Percentiles rank a stretch among this genome's conserved stretches.
Conservation (phyloP, 2,797 vertebrate genomes). For the Liparis tanakae region DNA sequence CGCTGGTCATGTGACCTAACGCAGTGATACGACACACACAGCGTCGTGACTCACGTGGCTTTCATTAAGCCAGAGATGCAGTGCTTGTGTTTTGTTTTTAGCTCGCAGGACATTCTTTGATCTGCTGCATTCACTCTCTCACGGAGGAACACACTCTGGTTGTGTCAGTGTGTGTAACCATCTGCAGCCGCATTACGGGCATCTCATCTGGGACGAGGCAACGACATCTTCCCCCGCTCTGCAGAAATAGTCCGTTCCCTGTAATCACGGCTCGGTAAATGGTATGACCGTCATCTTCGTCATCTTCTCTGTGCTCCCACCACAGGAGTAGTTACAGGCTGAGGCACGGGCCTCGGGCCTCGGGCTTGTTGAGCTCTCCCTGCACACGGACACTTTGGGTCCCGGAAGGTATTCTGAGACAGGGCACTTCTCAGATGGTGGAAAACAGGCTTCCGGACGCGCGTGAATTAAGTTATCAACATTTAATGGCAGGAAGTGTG, state of each 20-base stretch:
- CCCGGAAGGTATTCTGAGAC: no score
- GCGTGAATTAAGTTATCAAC: no score
- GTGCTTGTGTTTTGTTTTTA: conserved; percentile 30
- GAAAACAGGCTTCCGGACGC: no score
- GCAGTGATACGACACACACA: neutral
- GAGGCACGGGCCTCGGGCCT: conserved; percentile 18
- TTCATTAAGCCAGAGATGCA: conserved; percentile 25
- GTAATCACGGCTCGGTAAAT: conserved; percentile 62
- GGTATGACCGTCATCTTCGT: conserved; percentile 49
- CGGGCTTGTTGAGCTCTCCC: conserved; percentile 4
- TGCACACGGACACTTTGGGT: conserved; percentile 3
- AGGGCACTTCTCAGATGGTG: no score
- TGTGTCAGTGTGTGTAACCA: conserved; percentile 33
- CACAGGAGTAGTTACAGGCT: conserved; percentile 51
- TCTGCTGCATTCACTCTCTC: conserved; percentile 22
- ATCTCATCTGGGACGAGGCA: conserved; percentile 43
- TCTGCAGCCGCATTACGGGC: conserved; percentile 47
- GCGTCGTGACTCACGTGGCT: neutral
- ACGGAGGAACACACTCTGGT: conserved; percentile 23
- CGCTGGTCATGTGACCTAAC: no score
- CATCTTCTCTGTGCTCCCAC: conserved; percentile 40
- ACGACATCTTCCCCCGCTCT: conserved; percentile 41
- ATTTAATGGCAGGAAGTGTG: no score
- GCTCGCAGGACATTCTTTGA: conserved; percentile 44
- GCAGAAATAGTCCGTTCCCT: conserved; percentile 48